Conservation (phyloP, 1,140 invertebrate genomes). For the Nautilus pompilius region DNA sequence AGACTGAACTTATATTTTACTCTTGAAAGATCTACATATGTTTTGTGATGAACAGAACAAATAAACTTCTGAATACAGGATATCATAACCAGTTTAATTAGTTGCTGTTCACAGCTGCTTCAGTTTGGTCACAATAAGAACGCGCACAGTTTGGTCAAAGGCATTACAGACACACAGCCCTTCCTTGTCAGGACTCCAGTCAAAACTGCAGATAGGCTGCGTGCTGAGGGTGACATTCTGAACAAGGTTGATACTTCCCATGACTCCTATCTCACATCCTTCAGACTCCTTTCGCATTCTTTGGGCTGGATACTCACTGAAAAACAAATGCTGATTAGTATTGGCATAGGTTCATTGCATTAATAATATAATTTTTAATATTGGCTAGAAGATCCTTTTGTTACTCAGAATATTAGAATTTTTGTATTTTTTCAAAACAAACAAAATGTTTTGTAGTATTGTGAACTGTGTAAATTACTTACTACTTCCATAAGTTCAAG, state of each 20-base stretch:
- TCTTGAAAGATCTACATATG: too few relatives aligned
- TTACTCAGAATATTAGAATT: neutral
- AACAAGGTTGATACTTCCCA: conserved; percentile 71
- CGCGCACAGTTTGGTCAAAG: conserved; percentile 88
- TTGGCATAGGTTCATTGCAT: too few relatives aligned
- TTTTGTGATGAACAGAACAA: too few relatives aligned
- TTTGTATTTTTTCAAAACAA: neutral
- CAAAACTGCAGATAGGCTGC: conserved; percentile 86
- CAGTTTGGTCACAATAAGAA: conserved; percentile 86
- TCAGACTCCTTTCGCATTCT: conserved; percentile 68
- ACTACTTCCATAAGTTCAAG: conserved; percentile 92
- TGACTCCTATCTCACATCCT: conserved; percentile 69
- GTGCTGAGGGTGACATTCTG: conserved; percentile 77
- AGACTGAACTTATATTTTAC: too few relatives aligned
- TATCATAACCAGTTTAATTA: neutral
- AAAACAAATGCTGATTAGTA: too few relatives aligned
- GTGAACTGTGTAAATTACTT: conserved; percentile 31
- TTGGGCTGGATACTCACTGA: conserved; percentile 78
- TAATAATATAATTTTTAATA: too few relatives aligned
- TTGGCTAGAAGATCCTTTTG: too few relatives aligned
- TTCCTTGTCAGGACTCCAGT: conserved; percentile 88
- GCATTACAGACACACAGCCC: conserved; percentile 84
- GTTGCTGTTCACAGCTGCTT: conserved; percentile 58
- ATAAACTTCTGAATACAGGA: too few relatives aligned
- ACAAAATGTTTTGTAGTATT: too few relatives aligned